Conservation (phyloP, 2,797 vertebrate species). For the Pelochelys cantorii region DNA sequence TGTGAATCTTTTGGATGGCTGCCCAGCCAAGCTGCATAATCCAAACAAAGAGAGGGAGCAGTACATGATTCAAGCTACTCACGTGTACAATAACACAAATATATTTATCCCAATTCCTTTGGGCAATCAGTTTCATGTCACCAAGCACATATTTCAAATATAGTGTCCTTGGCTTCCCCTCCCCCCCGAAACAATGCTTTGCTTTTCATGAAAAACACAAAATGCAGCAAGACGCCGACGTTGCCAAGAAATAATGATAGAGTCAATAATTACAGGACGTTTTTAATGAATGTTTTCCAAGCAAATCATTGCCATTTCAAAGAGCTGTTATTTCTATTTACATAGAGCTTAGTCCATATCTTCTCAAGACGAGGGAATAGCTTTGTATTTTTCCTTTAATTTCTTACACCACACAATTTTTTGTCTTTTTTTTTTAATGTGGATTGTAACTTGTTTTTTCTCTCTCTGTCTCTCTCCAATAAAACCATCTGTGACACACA, state of each 20-base stretch:
- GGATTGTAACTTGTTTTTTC: constrained; percentile 43
- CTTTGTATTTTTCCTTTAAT: background rate
- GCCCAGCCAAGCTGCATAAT: constrained; percentile 77
- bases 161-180: background rate
- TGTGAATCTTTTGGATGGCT: constrained; percentile 83
- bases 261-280: constrained; percentile 73
- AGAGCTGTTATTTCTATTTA: constrained; percentile 68
- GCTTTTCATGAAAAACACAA: constrained; percentile 36
- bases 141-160: constrained; percentile 49
- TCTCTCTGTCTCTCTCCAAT: constrained; percentile 26
- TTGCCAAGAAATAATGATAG: constrained; percentile 73
- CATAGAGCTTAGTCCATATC: constrained; percentile 38
- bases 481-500: constrained; percentile 45
- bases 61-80: constrained; percentile 64
- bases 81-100: constrained; percentile 58
- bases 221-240: constrained; percentile 43
- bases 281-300: constrained; percentile 78
- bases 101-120: constrained; percentile 43
- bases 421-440: constrained; percentile 39
- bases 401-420: background rate
- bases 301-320: constrained; percentile 74
- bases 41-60: constrained; percentile 57
- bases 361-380: constrained; percentile 31
- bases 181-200: background rate
- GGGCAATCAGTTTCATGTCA: constrained; percentile 45